Base-by-base conservation (phyloP, 2,113 vertebrate species). In the Pristiophorus japonicus region DNA sequence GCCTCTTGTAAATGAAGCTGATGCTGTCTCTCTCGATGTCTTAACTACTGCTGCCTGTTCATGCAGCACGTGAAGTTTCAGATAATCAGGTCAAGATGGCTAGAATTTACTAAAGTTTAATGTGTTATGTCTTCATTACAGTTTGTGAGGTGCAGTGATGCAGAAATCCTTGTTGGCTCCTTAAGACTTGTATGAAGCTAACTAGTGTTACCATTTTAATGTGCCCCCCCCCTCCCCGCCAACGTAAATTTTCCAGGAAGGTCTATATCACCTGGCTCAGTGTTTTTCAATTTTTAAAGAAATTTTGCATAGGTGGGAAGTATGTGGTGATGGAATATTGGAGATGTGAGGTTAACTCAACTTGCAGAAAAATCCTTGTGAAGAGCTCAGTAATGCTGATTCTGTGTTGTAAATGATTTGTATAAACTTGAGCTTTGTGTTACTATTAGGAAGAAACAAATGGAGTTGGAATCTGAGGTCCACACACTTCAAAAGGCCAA, bases 401-500 rank as follows among this genome's bases (percentile, higher is more conserved):
- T 42, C n/a, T 81, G 4, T 91, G 59, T 22, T 81, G 38, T 42
- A 42, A 42, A 38, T 24, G 10, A 27, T 55, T 30, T 87, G 1
- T 47, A 88, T 88, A 20, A 65, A 65, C n/a, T 51, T 63, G n/a
- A 85, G 24, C 38, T 75, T 95, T 75, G 16, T 88, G 16, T 88
- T 62, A 63, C 38, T 95, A 96, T 96, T 96, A 99, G 99, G 97
- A 99, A 99, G 96, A 98, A 97, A 96, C 96, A 98, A 34, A 97
- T 98, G 95, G 99, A 99, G 97, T 96, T 98, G 96, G 98, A 99
- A 96, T 98, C 98, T 62, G 99, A 99, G 95, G 98, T 98, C 96
- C 98, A 98, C 47, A 99, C 99, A 96, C 97, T 99, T 94, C 98
- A 96, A 24, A 99, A 98, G 96, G 98, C 98, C 95, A 99, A 99